Evolutionary conservation across 2,113 vertebrate species (phyloP), one percentile per base, ranked within the genome.

Genomic region (Seriola aureovittata): DNA sequence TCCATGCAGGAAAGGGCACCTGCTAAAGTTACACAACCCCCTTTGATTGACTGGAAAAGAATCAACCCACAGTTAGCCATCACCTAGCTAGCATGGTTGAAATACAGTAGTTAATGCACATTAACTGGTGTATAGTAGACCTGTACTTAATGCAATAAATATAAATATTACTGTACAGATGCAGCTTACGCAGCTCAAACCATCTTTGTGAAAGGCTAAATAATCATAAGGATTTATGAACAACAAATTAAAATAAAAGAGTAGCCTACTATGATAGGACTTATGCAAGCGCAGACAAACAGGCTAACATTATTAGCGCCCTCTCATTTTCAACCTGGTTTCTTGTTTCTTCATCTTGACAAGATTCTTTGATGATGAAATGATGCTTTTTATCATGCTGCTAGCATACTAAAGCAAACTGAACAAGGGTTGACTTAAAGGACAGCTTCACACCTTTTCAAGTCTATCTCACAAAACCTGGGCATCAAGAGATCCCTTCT

Each of bases 1-100:
- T 40, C 89, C 80, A 48, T 90, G 7, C 50, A 7, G 52, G 23
- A 82, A 25, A 64, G 19, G 42, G 34, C 25, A 55, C 66, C 64
- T 66, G 80, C 21, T 34, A 38, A 50, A 62, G 36, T 23, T 59
- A 11, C 7, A 36, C 40, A 76, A 14, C 38, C 4, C 48, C 64
- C 40, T 23, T 17, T 19, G n/a, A 29, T 6, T 25, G 46, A 40
- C 38, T 44, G 8, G 13, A 17, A 65, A 14, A 59, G n/a, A 21
- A 12, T 50, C 17, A 65, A 23, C 50, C 9, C 14, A 70, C 54
- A 58, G 67, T 78, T 34, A 65, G 1, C 29, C 23, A 44, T 8
- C 2, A 11, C 40, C 40, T 42, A 21, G 8, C 50, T 21, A 52
- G 7, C 19, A 21, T 52, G 50, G 50, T n/a, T 52, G 8, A 52